Evolutionary conservation across 1,140 invertebrate genomes (phyloP).

Genomic region (Matsumurasca onukii): DNA sequence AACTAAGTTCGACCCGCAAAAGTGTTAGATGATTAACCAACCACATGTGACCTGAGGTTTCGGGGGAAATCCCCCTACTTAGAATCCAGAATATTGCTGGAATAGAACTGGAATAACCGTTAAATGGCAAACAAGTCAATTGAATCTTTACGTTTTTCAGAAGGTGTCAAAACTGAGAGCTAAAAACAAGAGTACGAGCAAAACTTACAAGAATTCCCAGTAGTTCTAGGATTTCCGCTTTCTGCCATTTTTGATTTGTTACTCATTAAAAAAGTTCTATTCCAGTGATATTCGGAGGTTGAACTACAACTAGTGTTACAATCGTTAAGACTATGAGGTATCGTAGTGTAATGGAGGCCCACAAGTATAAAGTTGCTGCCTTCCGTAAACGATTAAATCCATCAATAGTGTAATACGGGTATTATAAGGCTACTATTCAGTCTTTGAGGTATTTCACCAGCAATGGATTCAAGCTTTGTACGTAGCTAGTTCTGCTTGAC

Average conservation of each 20-base stretch:
- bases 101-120: no score
- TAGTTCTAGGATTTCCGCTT: no score
- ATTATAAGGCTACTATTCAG: background rate
- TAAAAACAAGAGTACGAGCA: no score
- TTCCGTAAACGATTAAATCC: no score
- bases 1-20: slow-evolving; percentile 12
- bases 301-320: background rate
- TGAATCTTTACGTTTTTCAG: no score
- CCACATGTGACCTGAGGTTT: background rate
- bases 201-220: no score
- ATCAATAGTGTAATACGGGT: background rate
- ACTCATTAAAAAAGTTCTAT: background rate
- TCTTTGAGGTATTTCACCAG: background rate
- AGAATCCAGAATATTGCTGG: no score
- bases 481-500: no score
- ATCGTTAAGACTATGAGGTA: background rate
- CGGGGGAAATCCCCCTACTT: background rate
- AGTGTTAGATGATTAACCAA: background rate
- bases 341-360: background rate
- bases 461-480: background rate
- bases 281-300: background rate
- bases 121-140: no score
- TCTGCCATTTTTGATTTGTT: background rate
- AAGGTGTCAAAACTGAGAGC: no score
- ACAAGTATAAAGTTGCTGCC: no score